A percentile compares a stretch with the other conserved stretches of the same genome.
Evolutionary conservation across 2,888 invertebrate species (phyloP).

Genomic region (Xylota sylvarum): DNA sequence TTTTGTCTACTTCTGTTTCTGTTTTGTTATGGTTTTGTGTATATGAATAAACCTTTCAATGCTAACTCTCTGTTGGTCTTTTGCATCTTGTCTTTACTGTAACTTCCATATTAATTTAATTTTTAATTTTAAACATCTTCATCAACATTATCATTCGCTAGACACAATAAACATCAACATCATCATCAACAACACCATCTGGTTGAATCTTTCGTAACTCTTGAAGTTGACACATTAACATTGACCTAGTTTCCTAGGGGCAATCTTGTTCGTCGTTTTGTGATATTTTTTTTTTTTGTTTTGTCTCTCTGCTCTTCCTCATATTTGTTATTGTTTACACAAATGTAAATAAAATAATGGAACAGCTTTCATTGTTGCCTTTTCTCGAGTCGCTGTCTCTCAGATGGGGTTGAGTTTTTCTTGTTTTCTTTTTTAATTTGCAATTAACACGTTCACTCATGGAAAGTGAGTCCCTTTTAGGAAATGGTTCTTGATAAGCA

Average conservation of each 20-base stretch:
- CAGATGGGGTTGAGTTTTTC: not conserved
- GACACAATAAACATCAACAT: slow-evolving; percentile 5
- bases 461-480: slow-evolving; percentile 12
- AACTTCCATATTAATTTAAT: too few species aligned
- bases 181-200: slow-evolving; percentile 1
- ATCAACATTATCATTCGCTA: slow-evolving; percentile 8
- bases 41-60: slow-evolving; percentile 31
- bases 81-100: slow-evolving; percentile 37
- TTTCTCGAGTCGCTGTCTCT: not conserved
- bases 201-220: slow-evolving; percentile 21
- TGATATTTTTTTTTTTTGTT: not conserved
- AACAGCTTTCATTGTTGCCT: slow-evolving; percentile 1
- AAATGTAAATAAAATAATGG: slow-evolving; percentile 27
- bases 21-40: slow-evolving; percentile 25
- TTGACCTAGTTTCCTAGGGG: slow-evolving; percentile 57
- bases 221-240: slow-evolving; percentile 63
- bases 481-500: slow-evolving; percentile 27
- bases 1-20: slow-evolving; percentile 11
- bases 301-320: slow-evolving; percentile 26
- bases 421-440: slow-evolving; percentile 27
- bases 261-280: slow-evolving; percentile 22
- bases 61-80: slow-evolving; percentile 15
- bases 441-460: slow-evolving; percentile 49
- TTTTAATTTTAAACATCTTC: slow-evolving; percentile 21
- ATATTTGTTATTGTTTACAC: slow-evolving; percentile 40